phyloP scores from a whole-genome alignment of 2,113 vertebrate species.

The Crotalus helleri region DNA sequence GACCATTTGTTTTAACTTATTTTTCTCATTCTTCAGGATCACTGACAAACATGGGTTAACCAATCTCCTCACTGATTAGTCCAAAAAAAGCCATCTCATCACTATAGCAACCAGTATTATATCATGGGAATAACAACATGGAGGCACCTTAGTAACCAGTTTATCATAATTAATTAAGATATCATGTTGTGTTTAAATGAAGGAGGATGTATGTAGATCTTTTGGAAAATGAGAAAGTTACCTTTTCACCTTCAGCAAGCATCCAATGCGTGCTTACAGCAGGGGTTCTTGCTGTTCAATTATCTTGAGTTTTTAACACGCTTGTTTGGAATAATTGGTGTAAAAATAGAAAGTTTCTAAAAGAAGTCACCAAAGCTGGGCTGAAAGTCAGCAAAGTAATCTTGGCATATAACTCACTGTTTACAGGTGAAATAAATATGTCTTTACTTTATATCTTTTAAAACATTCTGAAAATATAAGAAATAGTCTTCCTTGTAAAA shows the following conservation, averaged over 20 bases:
- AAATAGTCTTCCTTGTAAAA: background rate
- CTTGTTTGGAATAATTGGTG: constrained; percentile 37
- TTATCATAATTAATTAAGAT: constrained; percentile 78
- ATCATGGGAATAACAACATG: constrained; percentile 74
- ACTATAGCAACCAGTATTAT: constrained; percentile 81
- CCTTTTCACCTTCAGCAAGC: constrained; percentile 26
- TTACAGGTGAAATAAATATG: background rate
- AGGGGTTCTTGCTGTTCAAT: constrained; percentile 35
- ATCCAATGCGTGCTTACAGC: constrained; percentile 37
- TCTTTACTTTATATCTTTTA: constrained; percentile 17
- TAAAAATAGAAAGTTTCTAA: constrained; percentile 40
- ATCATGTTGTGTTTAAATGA: constrained; percentile 73
- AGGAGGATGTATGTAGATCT: constrained; percentile 57
- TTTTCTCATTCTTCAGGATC: constrained; percentile 54
- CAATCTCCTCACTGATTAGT: constrained; percentile 73
- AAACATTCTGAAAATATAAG: background rate
- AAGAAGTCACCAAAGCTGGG: background rate
- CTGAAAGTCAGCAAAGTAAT: constrained; percentile 21
- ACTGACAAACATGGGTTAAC: constrained; percentile 67
- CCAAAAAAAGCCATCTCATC: constrained; percentile 70
- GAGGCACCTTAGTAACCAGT: constrained; percentile 74
- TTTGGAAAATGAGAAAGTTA: constrained; percentile 53
- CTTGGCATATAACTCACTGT: background rate
- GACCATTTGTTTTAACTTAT: constrained; percentile 39
- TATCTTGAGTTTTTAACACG: constrained; percentile 37